These are phyloP conservation scores for Alcis repandata DNA, from an alignment of 2,888 invertebrate genomes.

Conservation along the genomic window DNA sequence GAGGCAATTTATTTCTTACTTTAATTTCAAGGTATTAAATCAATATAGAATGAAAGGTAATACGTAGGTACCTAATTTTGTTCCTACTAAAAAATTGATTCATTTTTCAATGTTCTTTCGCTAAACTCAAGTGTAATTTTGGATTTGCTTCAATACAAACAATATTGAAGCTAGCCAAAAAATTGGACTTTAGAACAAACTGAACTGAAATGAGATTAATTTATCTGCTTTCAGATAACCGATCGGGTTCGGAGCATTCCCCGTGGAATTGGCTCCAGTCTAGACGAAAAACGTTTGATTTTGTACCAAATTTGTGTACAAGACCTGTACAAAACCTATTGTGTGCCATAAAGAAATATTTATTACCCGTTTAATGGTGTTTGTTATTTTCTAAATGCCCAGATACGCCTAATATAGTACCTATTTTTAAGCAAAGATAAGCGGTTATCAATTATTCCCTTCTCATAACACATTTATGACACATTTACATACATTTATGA, in stretches of 20 bases:
- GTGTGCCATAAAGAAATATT: background rate
- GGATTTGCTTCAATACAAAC: too few species aligned
- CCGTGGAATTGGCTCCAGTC: slow-evolving; percentile 61
- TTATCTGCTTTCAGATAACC: slow-evolving; percentile 66
- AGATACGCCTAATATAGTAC: background rate
- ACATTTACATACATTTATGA: too few species aligned
- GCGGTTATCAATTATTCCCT: too few species aligned
- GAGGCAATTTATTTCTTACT: too few species aligned
- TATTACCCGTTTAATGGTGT: background rate
- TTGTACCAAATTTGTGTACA: slow-evolving; percentile 44
- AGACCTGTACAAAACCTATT: background rate
- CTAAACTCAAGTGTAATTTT: too few species aligned
- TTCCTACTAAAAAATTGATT: too few species aligned
- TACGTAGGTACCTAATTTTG: too few species aligned
- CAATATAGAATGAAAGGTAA: too few species aligned
- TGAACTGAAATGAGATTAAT: slow-evolving; percentile 61
- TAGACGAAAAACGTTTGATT: slow-evolving; percentile 67
- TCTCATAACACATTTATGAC: too few species aligned
- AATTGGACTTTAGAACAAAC: background rate
- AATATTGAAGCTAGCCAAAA: background rate
- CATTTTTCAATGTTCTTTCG: too few species aligned
- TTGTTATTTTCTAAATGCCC: background rate
- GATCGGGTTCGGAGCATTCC: slow-evolving; percentile 59
- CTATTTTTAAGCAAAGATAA: too few species aligned
- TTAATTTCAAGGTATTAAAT: too few species aligned